Percentiles rank a stretch among this genome's conserved stretches.
Evolutionary conservation across 2,797 vertebrate species (phyloP).

Genomic region (Danio aesculapii): DNA sequence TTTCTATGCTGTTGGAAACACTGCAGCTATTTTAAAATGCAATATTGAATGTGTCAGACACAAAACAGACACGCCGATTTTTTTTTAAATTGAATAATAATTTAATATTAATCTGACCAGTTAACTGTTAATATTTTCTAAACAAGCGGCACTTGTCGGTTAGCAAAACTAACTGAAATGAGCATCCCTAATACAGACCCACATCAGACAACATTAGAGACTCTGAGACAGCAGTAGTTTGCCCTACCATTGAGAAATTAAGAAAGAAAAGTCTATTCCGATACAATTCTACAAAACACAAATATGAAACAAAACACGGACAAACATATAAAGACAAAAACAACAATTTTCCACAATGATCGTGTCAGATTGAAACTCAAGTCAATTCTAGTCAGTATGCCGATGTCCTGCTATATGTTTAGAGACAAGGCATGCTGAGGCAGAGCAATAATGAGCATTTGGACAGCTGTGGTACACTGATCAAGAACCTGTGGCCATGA

Average conservation of each 20-base stretch:
- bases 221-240: not conserved
- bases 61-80: no score
- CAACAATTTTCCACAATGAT: not conserved
- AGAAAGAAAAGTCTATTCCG: not conserved
- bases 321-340: slow-evolving; percentile 19
- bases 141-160: no score
- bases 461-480: slow-evolving; percentile 17
- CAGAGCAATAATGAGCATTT: slow-evolving; percentile 30
- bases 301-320: no score
- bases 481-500: slow-evolving; percentile 31
- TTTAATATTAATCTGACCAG: no score
- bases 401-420: slow-evolving; percentile 39
- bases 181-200: no score
- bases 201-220: no score
- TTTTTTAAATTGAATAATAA: no score
- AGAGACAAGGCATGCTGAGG: slow-evolving; percentile 18
- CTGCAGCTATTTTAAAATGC: no score
- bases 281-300: not conserved
- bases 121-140: no score
- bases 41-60: no score
- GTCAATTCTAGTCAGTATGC: slow-evolving; percentile 30
- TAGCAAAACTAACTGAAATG: no score
- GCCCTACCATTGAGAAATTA: not conserved
- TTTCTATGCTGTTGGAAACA: no score
- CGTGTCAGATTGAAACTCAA: slow-evolving; percentile 37